Evolutionary conservation across 2,113 vertebrate genomes (phyloP), one percentile per base, ranked within the genome.

Genomic region (Prinia subflava): DNA sequence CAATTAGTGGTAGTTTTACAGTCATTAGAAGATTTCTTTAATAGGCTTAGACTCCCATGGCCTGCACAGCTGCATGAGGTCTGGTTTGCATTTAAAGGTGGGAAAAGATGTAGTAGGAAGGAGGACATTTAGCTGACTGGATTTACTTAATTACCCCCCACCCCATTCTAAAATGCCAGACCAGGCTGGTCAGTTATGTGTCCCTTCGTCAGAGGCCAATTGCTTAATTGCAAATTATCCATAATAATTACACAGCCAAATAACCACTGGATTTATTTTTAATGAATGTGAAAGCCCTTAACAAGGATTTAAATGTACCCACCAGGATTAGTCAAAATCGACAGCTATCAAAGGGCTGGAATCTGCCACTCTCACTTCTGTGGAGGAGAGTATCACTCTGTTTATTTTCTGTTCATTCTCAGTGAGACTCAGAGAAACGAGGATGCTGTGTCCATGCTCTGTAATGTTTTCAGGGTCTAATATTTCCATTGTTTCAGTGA

Each of bases 21-120:
- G 91, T 94, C 95, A 98, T 98, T 98, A 97, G 97, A 97, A 97
- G 86, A 95, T 96, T 95, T 95, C 94, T 95, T 92, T 96, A 97
- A 95, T 95, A 87, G 89, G 95, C 96, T 95, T 96, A 97, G 90
- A 62, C 69, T 89, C 47, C 65, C 82, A 87, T 95, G 93, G 92
- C 89, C 96, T 94, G 90, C 73, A 73, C 90, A 97, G 95, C 95
- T 96, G 93, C 88, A 81, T 94, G 87, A 86, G 88, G 89, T 87
- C 94, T 95, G 76, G 84, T 80, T 95, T 95, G 86, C 83, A 90
- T 97, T 96, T 85, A 90, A 90, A 96, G 93, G 90, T 96, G 87
- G 94, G 80, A 83, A 93, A 92, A 96, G 87, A 87, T 64, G 67
- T 30, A 84, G 69, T 31, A 73, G 67, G 83, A 95, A 96, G 86